Base-by-base conservation (phyloP, 2,888 invertebrate genomes). In the Poecilus cupreus region DNA sequence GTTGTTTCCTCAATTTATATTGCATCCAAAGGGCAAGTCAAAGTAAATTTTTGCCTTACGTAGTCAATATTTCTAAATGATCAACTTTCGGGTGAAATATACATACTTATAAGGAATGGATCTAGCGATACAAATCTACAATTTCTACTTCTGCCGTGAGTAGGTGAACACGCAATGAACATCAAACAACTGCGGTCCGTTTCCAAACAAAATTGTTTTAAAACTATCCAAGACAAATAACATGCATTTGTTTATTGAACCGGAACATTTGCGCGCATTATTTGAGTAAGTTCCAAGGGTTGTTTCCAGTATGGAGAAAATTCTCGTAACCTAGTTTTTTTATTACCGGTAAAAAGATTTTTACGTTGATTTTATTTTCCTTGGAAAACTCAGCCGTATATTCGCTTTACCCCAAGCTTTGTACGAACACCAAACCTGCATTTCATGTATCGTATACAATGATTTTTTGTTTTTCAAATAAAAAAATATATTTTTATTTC, bases 331-430 rank as follows among this genome's bases (percentile, higher is more conserved):
- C 60, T 60, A 60, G 60, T 60, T 60, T 60, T 26, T 60, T 60
- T 60, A 60, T 60, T 60, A 60, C 60, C 60, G 60, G 60, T 26
- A 60, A 26, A 54, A 60, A 60, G 60, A 60, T 60, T 60, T 60
- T 60, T 60, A 60, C 60, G 60, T 60, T 60, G 60, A 60, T 60
- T 60, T 60, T 60, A 60, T 60, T 60, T 60, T 60, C 26, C 26
- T 24, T 8, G 13, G 60, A 24, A 60, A 54, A 60, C 26, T 60
- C 60, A 13, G 26, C 26, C 22, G 10, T 43, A 43, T 43, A 43
- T 26, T 22, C 24, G 26, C 54, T 54, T 43, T 54, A 54, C 54
- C 20, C 8, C 3, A 11, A 22, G 20, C 54, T 60, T 26, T 60
- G 24, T 22, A 54, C 54, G 20, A 20, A 54, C 54, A 60, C 60